Percentiles rank a stretch among this genome's conserved stretches.
These are phyloP conservation scores for Yasuhikotakia modesta DNA, from an alignment of 2,797 vertebrate species.

Conservation along the genomic window DNA sequence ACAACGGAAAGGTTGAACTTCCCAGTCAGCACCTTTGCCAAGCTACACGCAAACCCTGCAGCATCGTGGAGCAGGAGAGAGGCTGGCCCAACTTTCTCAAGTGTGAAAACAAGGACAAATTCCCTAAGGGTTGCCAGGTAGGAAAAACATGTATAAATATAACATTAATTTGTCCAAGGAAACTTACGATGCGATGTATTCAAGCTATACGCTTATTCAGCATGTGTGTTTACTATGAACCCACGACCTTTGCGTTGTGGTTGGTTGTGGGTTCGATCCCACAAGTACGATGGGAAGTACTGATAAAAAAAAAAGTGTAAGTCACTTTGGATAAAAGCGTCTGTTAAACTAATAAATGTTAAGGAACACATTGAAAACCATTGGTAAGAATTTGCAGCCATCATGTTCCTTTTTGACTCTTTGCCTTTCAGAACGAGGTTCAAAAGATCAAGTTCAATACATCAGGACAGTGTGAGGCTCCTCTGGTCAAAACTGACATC, in stretches of 20 bases:
- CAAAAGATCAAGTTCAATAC: slow-evolving; percentile 98
- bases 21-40: slow-evolving; percentile 91
- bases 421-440: slow-evolving; percentile 86
- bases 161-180: too few species aligned
- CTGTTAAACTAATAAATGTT: too few species aligned
- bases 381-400: slow-evolving; percentile 90
- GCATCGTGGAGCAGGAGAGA: slow-evolving; percentile 92
- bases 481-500: slow-evolving; percentile 93
- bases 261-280: too few species aligned
- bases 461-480: slow-evolving; percentile 91
- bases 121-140: slow-evolving; percentile 92
- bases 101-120: slow-evolving; percentile 80
- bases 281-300: too few species aligned
- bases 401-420: slow-evolving; percentile 79
- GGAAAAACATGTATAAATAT: neutral
- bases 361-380: slow-evolving; percentile 92
- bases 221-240: too few species aligned
- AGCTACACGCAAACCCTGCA: slow-evolving; percentile 88
- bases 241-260: too few species aligned
- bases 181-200: too few species aligned
- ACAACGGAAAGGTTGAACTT: slow-evolving; percentile 90
- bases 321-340: too few species aligned
- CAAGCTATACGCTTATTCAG: too few species aligned
- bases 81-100: slow-evolving; percentile 96
- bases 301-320: too few species aligned